Evolutionary conservation across 2,888 invertebrate species (phyloP), one percentile per base, ranked within the genome.

Genomic region (Mamestra brassicae): DNA sequence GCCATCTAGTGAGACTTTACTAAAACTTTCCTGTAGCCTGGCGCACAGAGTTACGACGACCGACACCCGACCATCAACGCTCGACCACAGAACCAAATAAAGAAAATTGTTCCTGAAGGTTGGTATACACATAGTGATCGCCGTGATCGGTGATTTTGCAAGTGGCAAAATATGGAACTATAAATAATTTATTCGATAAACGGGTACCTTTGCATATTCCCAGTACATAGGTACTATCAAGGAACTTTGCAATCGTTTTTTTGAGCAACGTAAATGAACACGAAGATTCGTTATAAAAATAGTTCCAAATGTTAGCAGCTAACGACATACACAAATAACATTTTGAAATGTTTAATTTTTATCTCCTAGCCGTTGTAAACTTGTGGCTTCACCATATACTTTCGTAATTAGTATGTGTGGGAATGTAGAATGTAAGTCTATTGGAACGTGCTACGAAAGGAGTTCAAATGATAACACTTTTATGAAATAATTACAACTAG

Each of bases 1-100:
- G 74, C 77, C 86, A 86, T 86, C 86, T 86, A 83, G 76, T 67
- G 79, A 38, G 34, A 13, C 26, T 0, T 55, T 57, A 10, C 15
- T 57, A 17, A 64, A 72, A 71, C 4, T 38, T 4, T 11, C n/a
- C 11, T 45, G 45, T 13, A 26, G 26, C 7, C 4, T 26, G 26
- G 26, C 26, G 26, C 26, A 26, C 26, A 26, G 26, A 26, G 26
- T 26, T 26, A 26, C n/a, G n/a, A 55, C 6, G 38, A 38, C 38
- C 38, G 1, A 26, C 26, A 26, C 26, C 26, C 26, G 26, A 26
- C 26, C 26, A 17, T 17, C 17, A 7, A 17, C 7, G 54, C 54
- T n/a, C 54, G n/a, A 7, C 54, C 54, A 54, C 54, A 54, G 54
- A 54, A 8, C 17, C 57, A 34, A 57, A 57, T 7, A 50, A 50